A percentile compares a stretch with the other conserved stretches of the same genome.
These are phyloP conservation scores for Diachrysia chrysitis DNA, from an alignment of 2,888 invertebrate genomes.

Conservation along the genomic window DNA sequence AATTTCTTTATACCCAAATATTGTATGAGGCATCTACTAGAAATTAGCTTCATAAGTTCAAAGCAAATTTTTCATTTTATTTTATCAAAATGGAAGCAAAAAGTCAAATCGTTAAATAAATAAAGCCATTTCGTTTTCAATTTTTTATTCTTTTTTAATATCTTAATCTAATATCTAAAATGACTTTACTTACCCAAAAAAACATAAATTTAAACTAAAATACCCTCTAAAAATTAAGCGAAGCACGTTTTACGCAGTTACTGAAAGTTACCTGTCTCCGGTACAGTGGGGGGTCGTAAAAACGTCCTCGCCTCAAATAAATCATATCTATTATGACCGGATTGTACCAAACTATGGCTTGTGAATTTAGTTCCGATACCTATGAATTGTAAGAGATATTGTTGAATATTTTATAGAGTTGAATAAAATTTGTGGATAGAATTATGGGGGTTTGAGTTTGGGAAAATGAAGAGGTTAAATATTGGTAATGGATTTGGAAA, in stretches of 20 bases:
- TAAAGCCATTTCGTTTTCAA: no score
- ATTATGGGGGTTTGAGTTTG: background rate
- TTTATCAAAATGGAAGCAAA: no score
- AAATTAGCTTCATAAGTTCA: no score
- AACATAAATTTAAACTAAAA: background rate
- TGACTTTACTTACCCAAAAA: background rate
- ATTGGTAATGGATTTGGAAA: no score
- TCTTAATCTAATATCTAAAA: no score
- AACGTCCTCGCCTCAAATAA: conserved; percentile 49
- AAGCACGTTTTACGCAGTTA: conserved; percentile 16
- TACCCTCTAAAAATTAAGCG: background rate
- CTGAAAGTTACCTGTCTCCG: conserved; percentile 51
- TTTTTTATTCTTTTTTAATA: no score
- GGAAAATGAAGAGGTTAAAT: no score
- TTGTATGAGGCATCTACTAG: no score
- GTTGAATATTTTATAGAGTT: conserved; percentile 28
- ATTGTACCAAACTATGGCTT: conserved; percentile 48
- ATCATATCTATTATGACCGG: conserved; percentile 57
- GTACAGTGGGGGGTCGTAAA: conserved; percentile 52
- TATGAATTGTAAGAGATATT: conserved; percentile 49
- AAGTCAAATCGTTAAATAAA: no score
- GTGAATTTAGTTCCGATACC: conserved; percentile 54
- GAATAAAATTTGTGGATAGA: background rate
- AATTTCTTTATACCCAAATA: no score
- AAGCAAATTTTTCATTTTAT: no score